phyloP scores from a whole-genome alignment of 2,113 vertebrate genomes.

The Leiothrix lutea region DNA sequence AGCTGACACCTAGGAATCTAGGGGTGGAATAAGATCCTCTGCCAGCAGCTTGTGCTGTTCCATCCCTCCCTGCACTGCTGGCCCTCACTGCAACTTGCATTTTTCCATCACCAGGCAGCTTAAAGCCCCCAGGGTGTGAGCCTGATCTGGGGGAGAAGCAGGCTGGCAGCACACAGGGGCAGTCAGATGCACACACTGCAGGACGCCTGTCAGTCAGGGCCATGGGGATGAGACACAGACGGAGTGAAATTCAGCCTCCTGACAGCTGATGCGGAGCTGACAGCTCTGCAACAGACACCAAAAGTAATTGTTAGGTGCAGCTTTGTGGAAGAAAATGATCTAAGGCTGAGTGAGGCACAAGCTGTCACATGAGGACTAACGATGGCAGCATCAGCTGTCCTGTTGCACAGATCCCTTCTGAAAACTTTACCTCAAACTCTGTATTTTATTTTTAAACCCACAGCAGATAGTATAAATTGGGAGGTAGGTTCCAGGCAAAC shows the following conservation, averaged over 20 bases:
- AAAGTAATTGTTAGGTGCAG: slow-evolving; percentile 49
- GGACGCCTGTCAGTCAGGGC: slow-evolving; percentile 10
- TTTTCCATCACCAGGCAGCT: background rate
- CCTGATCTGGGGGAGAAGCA: background rate
- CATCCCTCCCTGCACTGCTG: background rate
- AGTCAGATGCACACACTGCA: background rate
- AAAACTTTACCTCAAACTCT: background rate
- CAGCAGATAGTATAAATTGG: background rate
- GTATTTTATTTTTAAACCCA: background rate
- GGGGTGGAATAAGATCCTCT: background rate
- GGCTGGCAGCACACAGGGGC: background rate
- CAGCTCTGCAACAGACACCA: slow-evolving; percentile 24
- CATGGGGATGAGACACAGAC: background rate
- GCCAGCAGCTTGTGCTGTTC: background rate
- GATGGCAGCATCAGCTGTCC: background rate
- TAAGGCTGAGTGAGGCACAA: background rate
- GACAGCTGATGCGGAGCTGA: slow-evolving; percentile 30
- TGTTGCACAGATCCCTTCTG: background rate
- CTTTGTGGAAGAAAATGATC: slow-evolving; percentile 25
- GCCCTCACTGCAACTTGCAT: background rate
- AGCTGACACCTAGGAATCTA: rapidly evolving
- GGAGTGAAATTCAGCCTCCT: slow-evolving; percentile 35
- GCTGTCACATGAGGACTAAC: background rate
- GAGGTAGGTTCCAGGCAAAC: background rate
- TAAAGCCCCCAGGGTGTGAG: background rate